Conservation (phyloP, 1,140 invertebrate species). For the Drosophila azteca region DNA sequence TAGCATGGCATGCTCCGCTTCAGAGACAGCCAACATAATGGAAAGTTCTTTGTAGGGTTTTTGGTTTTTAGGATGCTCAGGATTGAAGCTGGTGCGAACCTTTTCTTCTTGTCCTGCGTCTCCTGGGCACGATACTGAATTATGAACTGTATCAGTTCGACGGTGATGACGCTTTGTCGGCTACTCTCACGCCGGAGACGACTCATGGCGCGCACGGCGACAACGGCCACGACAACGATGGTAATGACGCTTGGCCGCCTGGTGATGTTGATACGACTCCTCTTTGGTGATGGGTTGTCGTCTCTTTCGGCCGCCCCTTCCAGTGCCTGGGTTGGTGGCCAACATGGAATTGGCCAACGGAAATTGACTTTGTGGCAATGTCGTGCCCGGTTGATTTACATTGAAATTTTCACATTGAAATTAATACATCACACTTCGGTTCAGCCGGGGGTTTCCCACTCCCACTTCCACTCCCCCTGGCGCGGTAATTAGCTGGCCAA, state of each 20-base stretch:
- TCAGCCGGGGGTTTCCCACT: no score
- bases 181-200: conserved; percentile 80
- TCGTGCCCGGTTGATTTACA: conserved; percentile 31
- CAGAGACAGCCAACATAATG: conserved; percentile 64
- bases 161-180: conserved; percentile 81
- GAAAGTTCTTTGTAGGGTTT: background rate
- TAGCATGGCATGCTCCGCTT: conserved; percentile 72
- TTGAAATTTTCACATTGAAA: conserved; percentile 34
- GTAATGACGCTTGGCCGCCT: conserved; percentile 61
- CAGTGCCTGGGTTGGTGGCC: conserved; percentile 10
- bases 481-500: conserved; percentile 57
- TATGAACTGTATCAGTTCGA: conserved; percentile 83
- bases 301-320: conserved; percentile 1
- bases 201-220: conserved; percentile 70
- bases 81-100: conserved; percentile 54
- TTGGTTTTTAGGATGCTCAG: conserved; percentile 13
- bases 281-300: conserved; percentile 14
- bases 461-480: no score
- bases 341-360: conserved; percentile 52
- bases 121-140: conserved; percentile 83
- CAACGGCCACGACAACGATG: conserved; percentile 69
- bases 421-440: conserved; percentile 45
- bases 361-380: conserved; percentile 75
- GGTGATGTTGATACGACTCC: conserved; percentile 23
- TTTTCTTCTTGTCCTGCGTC: conserved; percentile 83